These are phyloP conservation scores for Lanius ludovicianus DNA, from an alignment of 2,113 vertebrate genomes.

Conservation along the genomic window DNA sequence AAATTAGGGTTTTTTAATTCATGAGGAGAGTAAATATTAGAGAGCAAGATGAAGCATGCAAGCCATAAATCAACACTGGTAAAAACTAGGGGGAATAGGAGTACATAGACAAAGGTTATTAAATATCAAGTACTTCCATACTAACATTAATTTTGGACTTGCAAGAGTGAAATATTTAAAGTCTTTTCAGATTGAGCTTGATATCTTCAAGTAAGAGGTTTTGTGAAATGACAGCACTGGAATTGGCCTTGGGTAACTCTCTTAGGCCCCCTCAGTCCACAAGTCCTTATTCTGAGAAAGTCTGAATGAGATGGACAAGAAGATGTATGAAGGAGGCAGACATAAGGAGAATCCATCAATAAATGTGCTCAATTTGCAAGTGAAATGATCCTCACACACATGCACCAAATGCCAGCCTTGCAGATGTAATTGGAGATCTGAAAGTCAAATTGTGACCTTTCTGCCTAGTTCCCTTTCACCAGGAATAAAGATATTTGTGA, in stretches of 20 bases:
- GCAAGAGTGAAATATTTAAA: background rate
- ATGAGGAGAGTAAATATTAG: background rate
- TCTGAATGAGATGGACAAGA: background rate
- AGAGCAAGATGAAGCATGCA: background rate
- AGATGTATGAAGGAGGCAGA: background rate
- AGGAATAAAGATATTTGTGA: slow-evolving; percentile 25
- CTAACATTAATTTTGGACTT: background rate
- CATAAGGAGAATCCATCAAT: background rate
- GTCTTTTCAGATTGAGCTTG: background rate
- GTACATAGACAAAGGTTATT: background rate
- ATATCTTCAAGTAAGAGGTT: background rate
- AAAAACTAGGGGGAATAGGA: background rate
- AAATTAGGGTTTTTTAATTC: background rate
- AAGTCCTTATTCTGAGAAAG: background rate
- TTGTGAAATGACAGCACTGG: background rate
- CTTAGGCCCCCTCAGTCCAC: background rate
- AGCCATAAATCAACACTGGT: background rate
- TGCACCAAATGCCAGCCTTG: background rate
- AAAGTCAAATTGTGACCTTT: slow-evolving; percentile 58
- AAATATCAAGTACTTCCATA: background rate
- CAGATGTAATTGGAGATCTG: slow-evolving; percentile 27
- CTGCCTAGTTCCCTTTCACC: background rate
- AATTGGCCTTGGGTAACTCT: background rate
- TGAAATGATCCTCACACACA: slow-evolving; percentile 9
- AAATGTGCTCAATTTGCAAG: slow-evolving; percentile 39